phyloP scores from a whole-genome alignment of 2,113 vertebrate genomes.

The Emydocephalus ijimae region DNA sequence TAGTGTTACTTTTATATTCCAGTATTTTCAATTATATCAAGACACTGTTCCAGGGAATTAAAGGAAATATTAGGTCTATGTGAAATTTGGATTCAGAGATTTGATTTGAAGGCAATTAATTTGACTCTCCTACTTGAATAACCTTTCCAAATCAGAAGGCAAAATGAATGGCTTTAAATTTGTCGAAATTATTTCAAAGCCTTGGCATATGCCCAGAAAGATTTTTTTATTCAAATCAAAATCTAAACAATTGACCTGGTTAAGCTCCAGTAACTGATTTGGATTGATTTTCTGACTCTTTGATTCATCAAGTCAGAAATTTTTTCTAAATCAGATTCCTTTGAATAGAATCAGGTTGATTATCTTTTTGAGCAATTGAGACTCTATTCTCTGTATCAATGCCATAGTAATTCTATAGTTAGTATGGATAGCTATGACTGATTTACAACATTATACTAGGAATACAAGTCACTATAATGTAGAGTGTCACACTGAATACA shows the following conservation, averaged over 20 bases:
- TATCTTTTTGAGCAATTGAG: accelerated
- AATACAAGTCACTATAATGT: background rate
- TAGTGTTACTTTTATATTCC: background rate
- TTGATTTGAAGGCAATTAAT: background rate
- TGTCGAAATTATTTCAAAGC: background rate
- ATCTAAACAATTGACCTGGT: background rate
- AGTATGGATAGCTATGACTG: background rate
- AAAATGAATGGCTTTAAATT: background rate
- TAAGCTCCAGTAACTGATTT: background rate
- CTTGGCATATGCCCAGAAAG: background rate
- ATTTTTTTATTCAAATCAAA: background rate
- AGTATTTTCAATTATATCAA: background rate
- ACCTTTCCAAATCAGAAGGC: background rate
- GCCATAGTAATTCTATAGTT: background rate
- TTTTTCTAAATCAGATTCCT: background rate
- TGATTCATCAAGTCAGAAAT: background rate
- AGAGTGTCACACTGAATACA: background rate
- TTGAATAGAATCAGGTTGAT: background rate
- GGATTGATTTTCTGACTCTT: background rate
- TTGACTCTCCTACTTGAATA: background rate
- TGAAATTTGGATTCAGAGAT: background rate
- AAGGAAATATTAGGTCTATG: background rate
- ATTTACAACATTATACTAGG: background rate
- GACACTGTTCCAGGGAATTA: background rate
- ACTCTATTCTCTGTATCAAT: background rate